phyloP scores from a whole-genome alignment of 2,888 invertebrate species.

The Tetranychus piercei region DNA sequence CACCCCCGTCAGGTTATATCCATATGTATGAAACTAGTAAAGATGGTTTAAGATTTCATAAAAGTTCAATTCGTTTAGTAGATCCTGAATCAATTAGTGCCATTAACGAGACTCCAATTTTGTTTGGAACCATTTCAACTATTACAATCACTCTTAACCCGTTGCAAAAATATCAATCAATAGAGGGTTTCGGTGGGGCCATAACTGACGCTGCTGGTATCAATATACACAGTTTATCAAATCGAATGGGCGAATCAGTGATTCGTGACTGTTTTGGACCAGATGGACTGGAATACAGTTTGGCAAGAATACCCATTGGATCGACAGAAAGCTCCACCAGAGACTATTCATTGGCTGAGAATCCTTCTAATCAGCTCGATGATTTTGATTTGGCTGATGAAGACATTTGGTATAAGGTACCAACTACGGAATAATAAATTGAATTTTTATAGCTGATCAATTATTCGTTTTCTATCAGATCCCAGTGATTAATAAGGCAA shows the following conservation, averaged over 20 bases:
- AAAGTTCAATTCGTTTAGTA: background rate
- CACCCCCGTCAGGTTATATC: background rate
- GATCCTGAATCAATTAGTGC: background rate
- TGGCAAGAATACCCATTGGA: slow-evolving; percentile 63
- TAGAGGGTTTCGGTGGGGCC: slow-evolving; percentile 11
- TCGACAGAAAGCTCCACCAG: slow-evolving; percentile 67
- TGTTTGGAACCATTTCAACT: background rate
- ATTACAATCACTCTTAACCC: slow-evolving; percentile 13
- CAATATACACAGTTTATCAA: slow-evolving; percentile 47
- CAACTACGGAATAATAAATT: background rate
- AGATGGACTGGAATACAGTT: slow-evolving; percentile 46
- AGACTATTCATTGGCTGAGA: slow-evolving; percentile 58
- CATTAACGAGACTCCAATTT: background rate
- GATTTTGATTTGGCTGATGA: slow-evolving; percentile 20
- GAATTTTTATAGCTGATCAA: background rate
- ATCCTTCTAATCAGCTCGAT: slow-evolving; percentile 32
- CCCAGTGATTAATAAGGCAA: slow-evolving; percentile 33
- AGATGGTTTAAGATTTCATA: background rate
- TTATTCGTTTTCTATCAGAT: slow-evolving; percentile 29
- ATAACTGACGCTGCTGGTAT: slow-evolving; percentile 51
- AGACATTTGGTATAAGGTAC: slow-evolving; percentile 20
- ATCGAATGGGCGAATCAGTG: slow-evolving; percentile 38
- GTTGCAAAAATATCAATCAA: slow-evolving; percentile 14
- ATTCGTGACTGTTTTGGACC: slow-evolving; percentile 37
- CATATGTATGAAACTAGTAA: background rate